Percentiles rank a stretch among this genome's conserved stretches.
phyloP scores from a whole-genome alignment of 35 echinoderm and acorn worm genomes.

The Heliocidaris erythrogramma region DNA sequence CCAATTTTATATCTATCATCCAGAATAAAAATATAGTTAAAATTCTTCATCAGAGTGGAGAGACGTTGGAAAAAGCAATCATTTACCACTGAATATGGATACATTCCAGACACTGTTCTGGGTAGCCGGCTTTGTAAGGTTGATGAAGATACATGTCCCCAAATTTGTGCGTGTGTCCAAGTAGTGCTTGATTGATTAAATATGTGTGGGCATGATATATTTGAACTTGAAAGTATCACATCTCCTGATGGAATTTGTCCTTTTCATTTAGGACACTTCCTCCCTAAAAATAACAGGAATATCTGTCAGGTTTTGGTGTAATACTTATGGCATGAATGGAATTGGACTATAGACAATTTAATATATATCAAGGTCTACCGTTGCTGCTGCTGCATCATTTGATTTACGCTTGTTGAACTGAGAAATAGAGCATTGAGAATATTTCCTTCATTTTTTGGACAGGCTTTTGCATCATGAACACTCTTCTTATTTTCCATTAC shows the following conservation, averaged over 20 bases:
- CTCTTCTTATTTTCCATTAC: no score
- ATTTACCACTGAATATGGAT: no score
- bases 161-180: neutral
- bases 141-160: neutral
- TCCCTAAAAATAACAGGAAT: neutral
- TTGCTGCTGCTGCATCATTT: no score
- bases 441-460: neutral
- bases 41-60: no score
- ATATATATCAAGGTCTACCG: neutral
- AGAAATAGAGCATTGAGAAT: no score
- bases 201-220: neutral
- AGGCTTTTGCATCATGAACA: neutral
- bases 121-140: no score
- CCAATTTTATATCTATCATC: no score
- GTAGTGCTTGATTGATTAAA: neutral
- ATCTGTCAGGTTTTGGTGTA: neutral
- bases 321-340: neutral
- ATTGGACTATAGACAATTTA: neutral
- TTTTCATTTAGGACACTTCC: neutral
- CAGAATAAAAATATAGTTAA: no score
- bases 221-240: neutral
- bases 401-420: no score
- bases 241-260: neutral
- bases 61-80: no score
- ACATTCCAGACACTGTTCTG: no score